Conservation (phyloP, 2,888 invertebrate genomes). For the Pediacus dermestoides region DNA sequence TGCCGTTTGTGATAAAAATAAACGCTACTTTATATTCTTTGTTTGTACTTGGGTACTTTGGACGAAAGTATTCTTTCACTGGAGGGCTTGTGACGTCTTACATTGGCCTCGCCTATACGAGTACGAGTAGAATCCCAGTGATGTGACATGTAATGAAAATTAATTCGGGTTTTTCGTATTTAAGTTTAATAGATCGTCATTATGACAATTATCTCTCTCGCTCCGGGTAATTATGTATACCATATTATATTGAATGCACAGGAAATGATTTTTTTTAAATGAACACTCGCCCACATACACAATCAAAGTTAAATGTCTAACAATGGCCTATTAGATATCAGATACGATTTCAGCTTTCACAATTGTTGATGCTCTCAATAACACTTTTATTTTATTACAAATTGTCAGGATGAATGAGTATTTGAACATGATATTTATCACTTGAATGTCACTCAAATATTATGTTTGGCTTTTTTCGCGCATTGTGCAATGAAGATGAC, state of each 20-base stretch:
- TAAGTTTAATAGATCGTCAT: slow-evolving; percentile 52
- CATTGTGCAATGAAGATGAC: too few species aligned
- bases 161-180: too few species aligned
- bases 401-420: slow-evolving; percentile 27
- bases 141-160: too few species aligned
- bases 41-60: slow-evolving; percentile 11
- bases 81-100: too few species aligned
- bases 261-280: slow-evolving; percentile 52
- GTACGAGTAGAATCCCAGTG: too few species aligned
- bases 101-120: too few species aligned
- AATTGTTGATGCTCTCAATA: slow-evolving; percentile 43
- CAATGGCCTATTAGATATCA: slow-evolving; percentile 50
- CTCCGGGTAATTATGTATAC: slow-evolving; percentile 51
- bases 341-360: slow-evolving; percentile 45
- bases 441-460: slow-evolving; percentile 21
- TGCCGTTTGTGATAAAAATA: slow-evolving; percentile 17
- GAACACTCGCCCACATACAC: slow-evolving; percentile 52
- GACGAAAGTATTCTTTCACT: too few species aligned
- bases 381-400: slow-evolving; percentile 39
- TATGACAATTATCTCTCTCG: slow-evolving; percentile 50
- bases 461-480: too few species aligned
- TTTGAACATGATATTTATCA: slow-evolving; percentile 19
- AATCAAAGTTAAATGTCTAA: slow-evolving; percentile 52
- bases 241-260: slow-evolving; percentile 38
- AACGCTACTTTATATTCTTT: slow-evolving; percentile 16